Base-by-base conservation (phyloP, 2,888 invertebrate genomes). In the Myopa testacea region DNA sequence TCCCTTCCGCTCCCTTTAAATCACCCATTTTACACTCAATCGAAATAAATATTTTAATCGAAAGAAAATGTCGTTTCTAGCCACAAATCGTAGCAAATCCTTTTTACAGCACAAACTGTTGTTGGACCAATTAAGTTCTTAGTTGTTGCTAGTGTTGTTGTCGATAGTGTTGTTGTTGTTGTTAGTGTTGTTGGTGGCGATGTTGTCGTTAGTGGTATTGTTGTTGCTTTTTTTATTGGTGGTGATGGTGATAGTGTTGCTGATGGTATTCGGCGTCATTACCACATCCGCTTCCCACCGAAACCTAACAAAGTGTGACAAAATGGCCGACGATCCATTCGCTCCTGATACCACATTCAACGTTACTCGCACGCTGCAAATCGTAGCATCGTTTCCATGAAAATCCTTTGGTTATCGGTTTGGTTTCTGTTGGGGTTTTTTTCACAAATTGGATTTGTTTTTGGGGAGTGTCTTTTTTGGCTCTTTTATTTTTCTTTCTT, bases 41-140 rank as follows among this genome's bases (percentile, higher is more conserved):
- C 45, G 45, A 45, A 8, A 10, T 10, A 45, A 45, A 45, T 45
- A 45, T 45, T 10, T 45, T 45, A 45, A 45, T 45, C 45, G 45
- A 45, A 45, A 45, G 45, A 45, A 45, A 45, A 45, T 45, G 45
- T 45, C 45, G 45, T 45, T 10, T 10, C 7, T 45, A 45, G 45
- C 45, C 45, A 10, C 45, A 45, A 45, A 45, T 3, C 45, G 45
- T 50, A 74, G 40, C 68, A 65, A 74, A 74, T 63, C 74, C 74
- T 52, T 74, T 74, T 74, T 37, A 52, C 65, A 50, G 52, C 45
- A 65, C n/a, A 74, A 45, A 45, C n/a, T 74, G 63, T 40, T 65
- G 65, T 74, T 65, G 26, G 50, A 63, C 74, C 74, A 74, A 74
- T 74, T 74, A 74, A 62, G 45, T 69, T 69, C 40, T 50, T 8